Conservation (phyloP, 92 coral and sea anemone genomes). For the Desmophyllum pertusum region DNA sequence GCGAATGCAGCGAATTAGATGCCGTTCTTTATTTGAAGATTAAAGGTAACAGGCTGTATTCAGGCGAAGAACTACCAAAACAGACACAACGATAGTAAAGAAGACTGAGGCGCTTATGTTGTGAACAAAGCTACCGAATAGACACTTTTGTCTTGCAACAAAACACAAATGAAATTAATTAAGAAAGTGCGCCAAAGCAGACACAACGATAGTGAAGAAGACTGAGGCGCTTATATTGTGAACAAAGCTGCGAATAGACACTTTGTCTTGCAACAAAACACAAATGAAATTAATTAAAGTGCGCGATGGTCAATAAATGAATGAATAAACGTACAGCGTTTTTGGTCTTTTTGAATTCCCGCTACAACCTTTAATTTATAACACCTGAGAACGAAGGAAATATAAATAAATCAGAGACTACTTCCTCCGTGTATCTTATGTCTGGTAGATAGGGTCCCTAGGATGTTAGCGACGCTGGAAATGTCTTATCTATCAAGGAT, state of each 20-base stretch:
- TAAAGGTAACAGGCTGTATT: not conserved
- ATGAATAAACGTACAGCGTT: not conserved
- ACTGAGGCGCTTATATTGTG: not conserved
- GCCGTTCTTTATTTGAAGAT: not conserved
- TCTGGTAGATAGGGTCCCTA: not conserved
- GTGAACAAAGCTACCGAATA: not conserved
- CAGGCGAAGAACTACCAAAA: not conserved
- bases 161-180: not conserved
- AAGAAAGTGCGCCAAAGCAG: too few species aligned
- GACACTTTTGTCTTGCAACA: not conserved
- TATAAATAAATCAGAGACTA: not conserved
- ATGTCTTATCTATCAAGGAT: not conserved
- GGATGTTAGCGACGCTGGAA: not conserved
- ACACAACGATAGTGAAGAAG: too few species aligned
- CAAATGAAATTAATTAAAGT: not conserved
- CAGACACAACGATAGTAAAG: not conserved
- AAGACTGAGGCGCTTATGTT: not conserved
- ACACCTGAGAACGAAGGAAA: constrained; percentile 14
- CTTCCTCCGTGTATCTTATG: not conserved
- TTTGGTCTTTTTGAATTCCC: not conserved
- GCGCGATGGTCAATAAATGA: not conserved
- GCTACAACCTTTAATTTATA: constrained; percentile 12
- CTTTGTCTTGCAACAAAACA: not conserved
- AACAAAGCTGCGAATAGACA: not conserved
- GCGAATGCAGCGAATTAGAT: constrained; percentile 1